phyloP scores from a whole-genome alignment of 2,113 vertebrate species.

The Planiliza haematocheilus region DNA sequence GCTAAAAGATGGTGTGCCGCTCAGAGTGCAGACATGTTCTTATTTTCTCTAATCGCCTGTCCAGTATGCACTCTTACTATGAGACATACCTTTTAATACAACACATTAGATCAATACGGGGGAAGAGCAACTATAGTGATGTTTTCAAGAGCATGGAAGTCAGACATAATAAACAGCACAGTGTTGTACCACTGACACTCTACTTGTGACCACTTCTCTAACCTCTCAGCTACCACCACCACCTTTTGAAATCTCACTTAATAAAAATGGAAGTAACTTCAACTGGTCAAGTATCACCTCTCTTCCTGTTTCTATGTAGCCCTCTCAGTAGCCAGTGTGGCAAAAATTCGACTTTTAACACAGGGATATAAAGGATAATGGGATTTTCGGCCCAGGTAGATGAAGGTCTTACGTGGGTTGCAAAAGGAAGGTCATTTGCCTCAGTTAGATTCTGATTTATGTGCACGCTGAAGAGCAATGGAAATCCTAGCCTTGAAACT shows the following conservation, averaged over 20 bases:
- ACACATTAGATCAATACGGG: too few relatives aligned
- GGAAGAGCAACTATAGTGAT: background rate
- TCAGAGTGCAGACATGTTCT: too few relatives aligned
- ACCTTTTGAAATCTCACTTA: constrained; percentile 34
- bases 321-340: background rate
- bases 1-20: too few relatives aligned
- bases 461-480: constrained; percentile 23
- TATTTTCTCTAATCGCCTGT: too few relatives aligned
- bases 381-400: constrained; percentile 31
- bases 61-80: too few relatives aligned
- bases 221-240: constrained; percentile 14
- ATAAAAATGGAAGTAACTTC: constrained; percentile 38
- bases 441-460: constrained; percentile 47
- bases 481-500: constrained; percentile 28
- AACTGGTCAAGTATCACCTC: constrained; percentile 31
- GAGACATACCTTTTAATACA: too few relatives aligned
- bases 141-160: background rate
- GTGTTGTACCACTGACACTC: background rate
- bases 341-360: constrained; percentile 43
- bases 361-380: constrained; percentile 15
- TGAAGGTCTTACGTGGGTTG: constrained; percentile 45
- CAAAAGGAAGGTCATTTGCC: constrained; percentile 49
- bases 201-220: constrained; percentile 7
- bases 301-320: constrained; percentile 23
- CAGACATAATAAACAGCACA: constrained; percentile 1